phyloP scores from a whole-genome alignment of 2,113 vertebrate species.

The Ivindomyrus marchei region DNA sequence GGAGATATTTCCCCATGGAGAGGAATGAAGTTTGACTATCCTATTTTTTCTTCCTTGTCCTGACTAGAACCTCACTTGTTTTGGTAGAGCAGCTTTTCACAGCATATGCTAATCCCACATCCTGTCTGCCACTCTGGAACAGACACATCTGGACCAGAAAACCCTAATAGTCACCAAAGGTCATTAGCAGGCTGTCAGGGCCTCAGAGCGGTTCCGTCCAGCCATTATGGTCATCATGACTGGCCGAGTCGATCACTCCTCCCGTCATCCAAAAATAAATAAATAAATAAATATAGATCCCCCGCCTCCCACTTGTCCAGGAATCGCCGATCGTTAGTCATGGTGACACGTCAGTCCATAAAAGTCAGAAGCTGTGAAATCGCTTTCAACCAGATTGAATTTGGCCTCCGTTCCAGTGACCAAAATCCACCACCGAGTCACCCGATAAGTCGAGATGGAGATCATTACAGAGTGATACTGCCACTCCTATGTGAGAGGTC shows the following conservation, averaged over 20 bases:
- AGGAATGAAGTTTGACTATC: background rate
- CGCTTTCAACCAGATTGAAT: background rate
- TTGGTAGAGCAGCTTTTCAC: background rate
- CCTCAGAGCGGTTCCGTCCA: background rate
- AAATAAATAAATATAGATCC: background rate
- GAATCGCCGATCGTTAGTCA: background rate
- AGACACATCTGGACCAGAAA: background rate
- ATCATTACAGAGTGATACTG: background rate
- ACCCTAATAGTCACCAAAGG: background rate
- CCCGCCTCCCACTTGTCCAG: background rate
- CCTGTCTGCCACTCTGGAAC: background rate
- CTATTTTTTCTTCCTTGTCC: background rate
- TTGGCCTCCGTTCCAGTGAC: background rate
- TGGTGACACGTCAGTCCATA: background rate
- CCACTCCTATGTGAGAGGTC: background rate
- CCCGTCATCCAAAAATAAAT: background rate
- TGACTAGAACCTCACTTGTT: background rate
- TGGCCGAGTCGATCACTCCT: background rate
- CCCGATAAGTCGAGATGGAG: background rate
- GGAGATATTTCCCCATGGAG: background rate
- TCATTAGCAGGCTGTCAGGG: background rate
- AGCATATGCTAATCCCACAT: background rate
- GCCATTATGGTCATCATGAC: background rate
- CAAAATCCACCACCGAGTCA: background rate
- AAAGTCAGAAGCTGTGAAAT: constrained; percentile 21